phyloP scores from a whole-genome alignment of 2,113 vertebrate species.

The Malurus cyaneus region DNA sequence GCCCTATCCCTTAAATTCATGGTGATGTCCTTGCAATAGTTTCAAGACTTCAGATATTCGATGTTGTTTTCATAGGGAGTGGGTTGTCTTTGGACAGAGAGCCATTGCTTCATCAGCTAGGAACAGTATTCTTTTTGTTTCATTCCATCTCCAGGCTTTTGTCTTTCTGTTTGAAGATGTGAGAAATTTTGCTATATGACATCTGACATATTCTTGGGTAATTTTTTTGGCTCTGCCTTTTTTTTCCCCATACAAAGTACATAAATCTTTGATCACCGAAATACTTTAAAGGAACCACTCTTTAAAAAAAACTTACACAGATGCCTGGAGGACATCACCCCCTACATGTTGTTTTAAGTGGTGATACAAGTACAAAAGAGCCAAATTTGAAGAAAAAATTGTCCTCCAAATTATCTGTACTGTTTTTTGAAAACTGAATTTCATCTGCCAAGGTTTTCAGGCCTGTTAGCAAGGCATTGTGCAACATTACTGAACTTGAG shows the following conservation, averaged over 20 bases:
- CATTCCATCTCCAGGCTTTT: not conserved
- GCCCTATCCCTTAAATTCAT: not conserved
- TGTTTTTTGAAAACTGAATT: not conserved
- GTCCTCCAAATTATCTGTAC: not conserved
- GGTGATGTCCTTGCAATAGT: not conserved
- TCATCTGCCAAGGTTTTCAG: not conserved
- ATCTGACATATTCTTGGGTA: not conserved
- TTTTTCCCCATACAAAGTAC: not conserved
- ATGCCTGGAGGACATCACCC: not conserved
- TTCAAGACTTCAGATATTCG: not conserved
- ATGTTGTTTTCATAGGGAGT: not conserved
- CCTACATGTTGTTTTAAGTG: not conserved
- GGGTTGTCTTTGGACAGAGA: not conserved
- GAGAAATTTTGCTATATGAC: not conserved
- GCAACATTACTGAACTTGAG: not conserved
- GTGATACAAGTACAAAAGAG: not conserved
- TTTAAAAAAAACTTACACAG: not conserved
- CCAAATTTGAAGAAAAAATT: not conserved
- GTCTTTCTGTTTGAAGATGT: not conserved
- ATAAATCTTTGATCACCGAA: not conserved
- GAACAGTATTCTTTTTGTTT: constrained; percentile 15
- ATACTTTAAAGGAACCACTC: not conserved
- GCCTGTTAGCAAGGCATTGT: not conserved
- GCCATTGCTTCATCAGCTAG: not conserved
- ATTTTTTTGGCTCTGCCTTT: not conserved